Percentiles rank a stretch among this genome's conserved stretches.
Evolutionary conservation across 92 coral and sea anemone species (phyloP).

Genomic region (Umimayanthus chanpuru): DNA sequence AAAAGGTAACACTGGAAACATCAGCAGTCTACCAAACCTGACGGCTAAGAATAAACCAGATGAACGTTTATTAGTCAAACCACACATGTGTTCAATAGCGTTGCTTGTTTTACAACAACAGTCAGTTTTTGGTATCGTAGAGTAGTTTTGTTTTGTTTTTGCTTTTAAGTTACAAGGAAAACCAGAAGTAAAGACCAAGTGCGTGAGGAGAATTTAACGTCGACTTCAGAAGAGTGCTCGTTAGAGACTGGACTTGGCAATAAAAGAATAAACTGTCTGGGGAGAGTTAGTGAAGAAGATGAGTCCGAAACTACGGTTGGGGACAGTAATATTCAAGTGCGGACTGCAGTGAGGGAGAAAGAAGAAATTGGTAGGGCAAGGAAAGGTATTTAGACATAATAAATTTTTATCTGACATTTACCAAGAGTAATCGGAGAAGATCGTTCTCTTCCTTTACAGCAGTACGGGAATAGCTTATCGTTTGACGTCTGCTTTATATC

Average conservation of each 20-base stretch:
- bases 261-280: background rate
- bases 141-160: too few species aligned
- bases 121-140: background rate
- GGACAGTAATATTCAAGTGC: background rate
- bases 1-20: too few species aligned
- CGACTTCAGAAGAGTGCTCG: background rate
- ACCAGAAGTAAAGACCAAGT: background rate
- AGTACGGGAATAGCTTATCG: too few species aligned
- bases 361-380: background rate
- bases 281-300: conserved; percentile 1
- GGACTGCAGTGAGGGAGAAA: too few species aligned
- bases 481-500: too few species aligned
- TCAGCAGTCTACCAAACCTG: too few species aligned
- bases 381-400: conserved; percentile 2
- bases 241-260: background rate
- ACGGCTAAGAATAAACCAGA: too few species aligned
- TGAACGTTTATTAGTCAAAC: background rate
- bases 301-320: background rate
- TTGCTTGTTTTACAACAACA: background rate
- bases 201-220: background rate
- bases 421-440: background rate
- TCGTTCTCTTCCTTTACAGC: too few species aligned
- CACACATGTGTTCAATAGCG: background rate
- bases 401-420: too few species aligned
- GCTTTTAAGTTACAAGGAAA: background rate